These are phyloP conservation scores for Cryptosula pallasiana DNA, from an alignment of 2,888 invertebrate genomes.

Conservation along the genomic window DNA sequence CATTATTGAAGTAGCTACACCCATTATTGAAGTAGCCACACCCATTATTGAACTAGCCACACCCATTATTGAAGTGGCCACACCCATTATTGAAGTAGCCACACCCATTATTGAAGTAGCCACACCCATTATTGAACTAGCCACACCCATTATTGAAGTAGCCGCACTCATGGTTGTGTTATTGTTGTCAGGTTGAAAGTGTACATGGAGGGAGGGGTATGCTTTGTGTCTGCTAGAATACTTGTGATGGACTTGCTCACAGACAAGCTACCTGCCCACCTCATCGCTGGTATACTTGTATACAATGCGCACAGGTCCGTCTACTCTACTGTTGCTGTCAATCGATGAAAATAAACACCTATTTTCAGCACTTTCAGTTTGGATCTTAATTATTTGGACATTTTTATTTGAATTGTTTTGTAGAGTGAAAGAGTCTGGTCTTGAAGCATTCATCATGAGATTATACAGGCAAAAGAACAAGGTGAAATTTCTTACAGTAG, in stretches of 20 bases:
- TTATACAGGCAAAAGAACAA: conserved; percentile 88
- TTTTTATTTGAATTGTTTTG: not conserved
- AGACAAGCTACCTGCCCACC: conserved; percentile 77
- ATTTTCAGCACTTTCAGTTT: not conserved
- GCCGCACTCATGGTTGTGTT: not conserved
- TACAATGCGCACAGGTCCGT: conserved; percentile 70
- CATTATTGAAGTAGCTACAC: too few species aligned
- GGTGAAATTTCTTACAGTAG: too few species aligned
- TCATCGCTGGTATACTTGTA: conserved; percentile 85
- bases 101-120: too few species aligned
- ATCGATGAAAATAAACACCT: not conserved
- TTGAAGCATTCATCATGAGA: conserved; percentile 89
- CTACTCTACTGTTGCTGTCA: conserved; percentile 45
- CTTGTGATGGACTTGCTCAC: conserved; percentile 92
- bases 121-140: too few species aligned
- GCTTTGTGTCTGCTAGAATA: conserved; percentile 89
- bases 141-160: too few species aligned
- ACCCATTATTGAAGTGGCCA: too few species aligned
- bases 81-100: too few species aligned
- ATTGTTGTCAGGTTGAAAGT: conserved; percentile 53
- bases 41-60: too few species aligned
- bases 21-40: too few species aligned
- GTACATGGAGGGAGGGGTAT: conserved; percentile 87
- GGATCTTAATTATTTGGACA: not conserved
- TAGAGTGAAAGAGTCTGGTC: conserved; percentile 68